Evolutionary conservation across 2,113 vertebrate species (phyloP), one percentile per base, ranked within the genome.

Genomic region (Platichthys flesus): DNA sequence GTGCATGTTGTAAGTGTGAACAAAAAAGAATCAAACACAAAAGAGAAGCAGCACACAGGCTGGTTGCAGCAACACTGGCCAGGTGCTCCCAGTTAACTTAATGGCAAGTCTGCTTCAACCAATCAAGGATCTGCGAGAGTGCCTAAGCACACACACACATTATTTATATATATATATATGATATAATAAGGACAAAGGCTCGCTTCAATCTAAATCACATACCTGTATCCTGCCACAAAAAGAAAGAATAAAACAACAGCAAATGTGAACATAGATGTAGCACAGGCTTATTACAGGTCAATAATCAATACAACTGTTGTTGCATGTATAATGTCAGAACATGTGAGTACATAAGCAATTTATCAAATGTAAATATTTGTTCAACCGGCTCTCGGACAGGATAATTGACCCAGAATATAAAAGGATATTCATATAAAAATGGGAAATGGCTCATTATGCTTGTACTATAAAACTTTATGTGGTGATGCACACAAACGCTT

Each of bases 381-480:
- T 71, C 58, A 59, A 78, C 15, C 26, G 51, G 40, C 57, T 72
- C 57, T 65, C n/a, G 26, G 13, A 57, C 24, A 49, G 28, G 45
- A 4, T n/a, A 28, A 59, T 28, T 24, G 24, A 65, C 51, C 54
- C 26, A 37, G 2, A 71, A 28, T 61, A 15, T 59, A 31, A 80
- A 64, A 56, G 62, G 24, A 83, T 56, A 56, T 47, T 74, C 24
- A 49, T 72, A 77, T 76, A 64, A 67, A 69, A 75, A 59, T 26
- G 60, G 23, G 24, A 69, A 81, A 66, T 77, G 47, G 58, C 18
- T 83, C 52, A 79, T 87, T 79, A 77, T 71, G 58, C 55, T 65
- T 59, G 49, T 45, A 31, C 47, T 64, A 81, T 76, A 73, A 87
- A 83, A 76, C 55, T 76, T 83, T 87, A 81, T 83, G 76, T 71